These are phyloP conservation scores for Nycticebus coucang DNA, from an alignment of 2,113 vertebrate genomes.

Conservation along the genomic window DNA sequence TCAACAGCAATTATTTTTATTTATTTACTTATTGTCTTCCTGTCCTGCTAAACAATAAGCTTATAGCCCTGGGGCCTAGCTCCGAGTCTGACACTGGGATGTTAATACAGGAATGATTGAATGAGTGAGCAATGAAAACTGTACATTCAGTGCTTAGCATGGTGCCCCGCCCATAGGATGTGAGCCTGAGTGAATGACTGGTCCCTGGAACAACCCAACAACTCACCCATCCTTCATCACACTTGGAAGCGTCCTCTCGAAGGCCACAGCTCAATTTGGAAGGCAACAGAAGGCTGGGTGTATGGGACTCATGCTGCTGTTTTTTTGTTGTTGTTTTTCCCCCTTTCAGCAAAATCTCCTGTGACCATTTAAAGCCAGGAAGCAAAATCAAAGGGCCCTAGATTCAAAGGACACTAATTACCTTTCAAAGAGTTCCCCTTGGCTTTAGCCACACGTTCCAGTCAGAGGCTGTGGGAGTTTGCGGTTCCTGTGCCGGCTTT, in stretches of 20 bases:
- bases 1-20: neutral
- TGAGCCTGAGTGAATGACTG: neutral
- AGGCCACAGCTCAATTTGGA: neutral
- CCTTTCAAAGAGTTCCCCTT: conserved; percentile 78
- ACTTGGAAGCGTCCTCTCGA: neutral
- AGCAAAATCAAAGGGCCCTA: conserved; percentile 77
- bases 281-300: neutral
- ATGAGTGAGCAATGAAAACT: neutral
- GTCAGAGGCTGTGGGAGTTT: conserved; percentile 73
- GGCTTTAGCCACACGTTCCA: conserved; percentile 71
- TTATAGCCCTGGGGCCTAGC: neutral
- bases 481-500: conserved; percentile 76
- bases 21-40: conserved; percentile 9
- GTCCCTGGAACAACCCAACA: too few relatives aligned
- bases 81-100: neutral
- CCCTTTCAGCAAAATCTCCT: conserved; percentile 70
- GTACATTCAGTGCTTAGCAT: neutral
- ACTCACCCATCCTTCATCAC: neutral
- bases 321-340: conserved; percentile 13
- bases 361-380: conserved; percentile 77
- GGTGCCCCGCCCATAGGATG: neutral
- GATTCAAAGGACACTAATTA: conserved; percentile 82
- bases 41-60: conserved; percentile 9
- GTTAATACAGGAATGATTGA: neutral
- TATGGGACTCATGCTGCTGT: neutral